These are phyloP conservation scores for Sarcophaga rosellei DNA, from an alignment of 2,888 invertebrate genomes.

Conservation along the genomic window DNA sequence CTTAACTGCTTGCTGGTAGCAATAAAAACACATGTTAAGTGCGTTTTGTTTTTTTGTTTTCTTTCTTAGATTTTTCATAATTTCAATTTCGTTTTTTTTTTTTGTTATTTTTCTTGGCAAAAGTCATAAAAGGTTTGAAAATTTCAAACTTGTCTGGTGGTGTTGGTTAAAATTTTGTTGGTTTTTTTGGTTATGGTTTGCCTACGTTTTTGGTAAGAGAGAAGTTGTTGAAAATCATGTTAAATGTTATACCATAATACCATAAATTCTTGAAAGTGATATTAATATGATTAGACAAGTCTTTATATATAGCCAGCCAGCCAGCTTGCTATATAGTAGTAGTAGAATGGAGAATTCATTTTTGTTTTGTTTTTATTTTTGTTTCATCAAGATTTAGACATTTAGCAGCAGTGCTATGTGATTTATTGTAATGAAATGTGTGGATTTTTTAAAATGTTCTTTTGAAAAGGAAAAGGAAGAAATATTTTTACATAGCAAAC, in stretches of 20 bases:
- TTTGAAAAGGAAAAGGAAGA: too few relatives aligned
- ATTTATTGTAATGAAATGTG: conserved; percentile 22
- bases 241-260: conserved; percentile 56
- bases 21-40: conserved; percentile 49
- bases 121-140: conserved; percentile 58
- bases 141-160: conserved; percentile 54
- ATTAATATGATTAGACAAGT: conserved; percentile 62
- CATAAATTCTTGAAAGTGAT: conserved; percentile 62
- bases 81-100: conserved; percentile 10
- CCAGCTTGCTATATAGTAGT: too few relatives aligned
- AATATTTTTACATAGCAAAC: too few relatives aligned
- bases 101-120: conserved; percentile 33
- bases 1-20: not conserved
- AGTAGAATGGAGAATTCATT: not conserved
- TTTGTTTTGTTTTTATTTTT: not conserved
- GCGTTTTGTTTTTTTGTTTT: conserved; percentile 34
- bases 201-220: conserved; percentile 47
- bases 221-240: conserved; percentile 66
- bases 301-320: conserved; percentile 44
- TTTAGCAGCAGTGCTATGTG: conserved; percentile 20
- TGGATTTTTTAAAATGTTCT: not conserved
- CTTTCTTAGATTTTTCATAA: not conserved
- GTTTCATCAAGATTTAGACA: conserved; percentile 34
- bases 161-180: conserved; percentile 19
- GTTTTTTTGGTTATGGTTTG: conserved; percentile 45